phyloP scores from a whole-genome alignment of 92 coral and sea anemone genomes.

The Phenganax subtilis region DNA sequence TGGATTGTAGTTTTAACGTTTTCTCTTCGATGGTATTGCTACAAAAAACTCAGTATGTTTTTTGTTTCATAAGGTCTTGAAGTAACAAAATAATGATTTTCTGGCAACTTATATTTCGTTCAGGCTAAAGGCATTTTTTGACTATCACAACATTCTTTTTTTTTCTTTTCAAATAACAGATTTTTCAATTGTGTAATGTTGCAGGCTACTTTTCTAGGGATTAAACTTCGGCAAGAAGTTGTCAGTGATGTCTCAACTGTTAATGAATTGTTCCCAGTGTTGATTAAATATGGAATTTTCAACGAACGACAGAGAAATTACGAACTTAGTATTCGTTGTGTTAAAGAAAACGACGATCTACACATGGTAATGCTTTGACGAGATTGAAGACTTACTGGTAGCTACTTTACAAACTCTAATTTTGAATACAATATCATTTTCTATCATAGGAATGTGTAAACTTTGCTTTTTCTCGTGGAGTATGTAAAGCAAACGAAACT shows the following conservation, averaged over 20 bases:
- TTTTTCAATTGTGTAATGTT: not conserved
- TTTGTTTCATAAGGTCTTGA: too few species aligned
- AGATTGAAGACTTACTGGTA: not conserved
- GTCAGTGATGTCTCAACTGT: slow-evolving; percentile 6
- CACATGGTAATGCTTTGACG: not conserved
- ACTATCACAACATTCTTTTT: not conserved
- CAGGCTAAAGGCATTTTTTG: not conserved
- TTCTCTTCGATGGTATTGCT: too few species aligned
- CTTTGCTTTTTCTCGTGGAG: slow-evolving; percentile 22
- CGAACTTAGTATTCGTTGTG: slow-evolving; percentile 5
- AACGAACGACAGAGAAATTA: not conserved
- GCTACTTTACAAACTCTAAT: not conserved
- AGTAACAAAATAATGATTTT: too few species aligned
- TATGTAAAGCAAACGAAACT: slow-evolving; percentile 21
- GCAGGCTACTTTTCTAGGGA: not conserved
- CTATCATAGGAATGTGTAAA: slow-evolving; percentile 26
- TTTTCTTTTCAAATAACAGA: not conserved
- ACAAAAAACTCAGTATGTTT: too few species aligned
- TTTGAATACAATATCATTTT: not conserved
- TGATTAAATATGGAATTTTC: slow-evolving; percentile 12
- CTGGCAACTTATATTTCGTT: not conserved
- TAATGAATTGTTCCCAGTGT: not conserved
- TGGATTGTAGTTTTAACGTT: too few species aligned
- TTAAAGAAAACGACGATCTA: slow-evolving; percentile 7
- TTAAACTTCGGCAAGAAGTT: slow-evolving; percentile 16